Evolutionary conservation across 2,888 invertebrate genomes (phyloP).

Genomic region (Drosophila antonietae): DNA sequence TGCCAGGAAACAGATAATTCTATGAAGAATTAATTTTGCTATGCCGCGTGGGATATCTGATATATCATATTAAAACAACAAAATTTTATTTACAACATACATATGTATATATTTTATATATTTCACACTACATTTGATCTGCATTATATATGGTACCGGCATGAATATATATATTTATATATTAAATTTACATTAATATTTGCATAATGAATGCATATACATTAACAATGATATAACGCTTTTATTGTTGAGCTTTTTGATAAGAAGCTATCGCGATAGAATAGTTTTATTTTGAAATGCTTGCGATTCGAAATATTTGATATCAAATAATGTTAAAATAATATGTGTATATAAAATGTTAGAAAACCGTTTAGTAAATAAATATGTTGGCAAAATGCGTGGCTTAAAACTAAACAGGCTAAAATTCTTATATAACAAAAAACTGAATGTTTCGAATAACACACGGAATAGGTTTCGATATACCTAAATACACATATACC

Average conservation of each 20-base stretch:
- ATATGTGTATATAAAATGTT: slow-evolving; percentile 21
- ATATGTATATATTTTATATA: slow-evolving; percentile 49
- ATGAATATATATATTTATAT: slow-evolving; percentile 34
- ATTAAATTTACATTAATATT: slow-evolving; percentile 51
- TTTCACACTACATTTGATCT: slow-evolving; percentile 29
- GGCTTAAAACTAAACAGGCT: slow-evolving; percentile 63
- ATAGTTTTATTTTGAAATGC: slow-evolving; percentile 12
- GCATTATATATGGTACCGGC: slow-evolving; percentile 17
- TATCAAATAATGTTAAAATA: slow-evolving; percentile 18
- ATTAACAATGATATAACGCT: slow-evolving; percentile 66
- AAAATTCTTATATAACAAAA: slow-evolving; percentile 50
- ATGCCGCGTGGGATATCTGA: background rate
- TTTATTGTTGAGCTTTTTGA: slow-evolving; percentile 37
- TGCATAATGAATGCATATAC: slow-evolving; percentile 47
- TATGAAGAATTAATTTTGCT: background rate
- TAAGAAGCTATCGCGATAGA: slow-evolving; percentile 33
- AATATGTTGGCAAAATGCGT: slow-evolving; percentile 61
- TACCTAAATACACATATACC: slow-evolving; percentile 7
- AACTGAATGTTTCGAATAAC: slow-evolving; percentile 64
- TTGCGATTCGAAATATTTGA: slow-evolving; percentile 22
- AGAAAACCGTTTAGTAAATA: slow-evolving; percentile 53
- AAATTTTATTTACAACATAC: slow-evolving; percentile 56
- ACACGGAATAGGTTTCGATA: slow-evolving; percentile 29
- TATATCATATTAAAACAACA: slow-evolving; percentile 28
- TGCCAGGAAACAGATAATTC: background rate